Percentiles rank a stretch among this genome's conserved stretches.
Conservation (phyloP, 1,140 invertebrate genomes). For the Formica selysi region DNA sequence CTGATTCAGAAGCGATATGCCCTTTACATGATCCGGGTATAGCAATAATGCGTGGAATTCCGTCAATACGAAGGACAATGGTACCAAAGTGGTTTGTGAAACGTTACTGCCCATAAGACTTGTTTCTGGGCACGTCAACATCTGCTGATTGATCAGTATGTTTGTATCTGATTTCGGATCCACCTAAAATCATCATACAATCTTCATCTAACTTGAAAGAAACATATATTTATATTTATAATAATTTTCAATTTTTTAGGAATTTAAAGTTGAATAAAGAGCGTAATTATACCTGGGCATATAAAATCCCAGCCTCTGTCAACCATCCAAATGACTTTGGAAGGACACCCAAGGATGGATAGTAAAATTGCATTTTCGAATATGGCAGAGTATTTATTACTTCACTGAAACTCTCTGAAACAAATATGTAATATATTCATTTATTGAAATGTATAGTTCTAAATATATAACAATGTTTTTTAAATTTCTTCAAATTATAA, state of each 20-base stretch:
- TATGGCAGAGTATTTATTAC: conserved; percentile 92
- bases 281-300: conserved; percentile 88
- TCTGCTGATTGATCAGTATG: conserved; percentile 88
- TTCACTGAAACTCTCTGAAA: conserved; percentile 90
- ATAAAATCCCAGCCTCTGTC: conserved; percentile 91
- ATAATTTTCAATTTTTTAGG: conserved; percentile 30
- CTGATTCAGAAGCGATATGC: conserved; percentile 94
- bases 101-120: conserved; percentile 81
- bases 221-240: background rate
- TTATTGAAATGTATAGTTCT: conserved; percentile 17
- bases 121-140: conserved; percentile 88
- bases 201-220: conserved; percentile 22
- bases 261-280: conserved; percentile 83
- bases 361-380: conserved; percentile 94
- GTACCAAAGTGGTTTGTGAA: conserved; percentile 83
- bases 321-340: conserved; percentile 96
- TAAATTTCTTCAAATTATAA: background rate
- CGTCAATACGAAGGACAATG: conserved; percentile 94
- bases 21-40: conserved; percentile 94
- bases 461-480: background rate
- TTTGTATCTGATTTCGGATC: conserved; percentile 87
- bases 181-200: conserved; percentile 83
- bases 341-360: conserved; percentile 88
- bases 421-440: conserved; percentile 55
- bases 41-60: conserved; percentile 96